phyloP scores from a whole-genome alignment of 2,888 invertebrate species.

The Dascillus cervinus region DNA sequence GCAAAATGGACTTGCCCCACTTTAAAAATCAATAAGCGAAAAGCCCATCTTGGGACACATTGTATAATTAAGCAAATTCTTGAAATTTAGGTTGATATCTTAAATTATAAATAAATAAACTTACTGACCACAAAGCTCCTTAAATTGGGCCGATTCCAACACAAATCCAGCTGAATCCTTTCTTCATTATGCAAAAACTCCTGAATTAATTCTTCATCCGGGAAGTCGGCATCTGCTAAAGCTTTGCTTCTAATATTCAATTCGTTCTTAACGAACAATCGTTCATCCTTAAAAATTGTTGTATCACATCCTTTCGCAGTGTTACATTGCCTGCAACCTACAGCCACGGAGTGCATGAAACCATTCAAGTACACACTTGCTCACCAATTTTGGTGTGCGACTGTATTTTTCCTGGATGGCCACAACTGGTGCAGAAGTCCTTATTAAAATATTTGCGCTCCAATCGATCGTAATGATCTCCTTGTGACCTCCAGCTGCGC shows the following conservation, averaged over 20 bases:
- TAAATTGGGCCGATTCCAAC: constrained; percentile 60
- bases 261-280: constrained; percentile 60
- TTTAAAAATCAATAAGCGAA: too few relatives aligned
- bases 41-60: too few relatives aligned
- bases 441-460: constrained; percentile 49
- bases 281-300: constrained; percentile 52
- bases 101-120: too few relatives aligned
- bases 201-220: constrained; percentile 63
- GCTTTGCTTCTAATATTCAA: constrained; percentile 61
- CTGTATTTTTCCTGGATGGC: constrained; percentile 57
- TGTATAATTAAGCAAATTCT: too few relatives aligned
- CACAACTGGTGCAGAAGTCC: constrained; percentile 62
- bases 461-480: constrained; percentile 46
- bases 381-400: constrained; percentile 50
- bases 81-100: too few relatives aligned
- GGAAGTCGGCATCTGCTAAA: constrained; percentile 55
- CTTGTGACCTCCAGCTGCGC: constrained; percentile 56
- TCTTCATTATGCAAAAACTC: constrained; percentile 60
- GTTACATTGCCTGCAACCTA: constrained; percentile 58
- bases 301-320: constrained; percentile 55
- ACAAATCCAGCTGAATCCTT: constrained; percentile 47
- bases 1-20: too few relatives aligned
- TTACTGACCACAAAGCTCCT: constrained; percentile 59
- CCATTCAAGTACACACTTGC: constrained; percentile 1
- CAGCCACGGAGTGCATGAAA: constrained; percentile 3